Evolutionary conservation across 2,797 vertebrate species (phyloP).

Genomic region (Zonotrichia albicollis): DNA sequence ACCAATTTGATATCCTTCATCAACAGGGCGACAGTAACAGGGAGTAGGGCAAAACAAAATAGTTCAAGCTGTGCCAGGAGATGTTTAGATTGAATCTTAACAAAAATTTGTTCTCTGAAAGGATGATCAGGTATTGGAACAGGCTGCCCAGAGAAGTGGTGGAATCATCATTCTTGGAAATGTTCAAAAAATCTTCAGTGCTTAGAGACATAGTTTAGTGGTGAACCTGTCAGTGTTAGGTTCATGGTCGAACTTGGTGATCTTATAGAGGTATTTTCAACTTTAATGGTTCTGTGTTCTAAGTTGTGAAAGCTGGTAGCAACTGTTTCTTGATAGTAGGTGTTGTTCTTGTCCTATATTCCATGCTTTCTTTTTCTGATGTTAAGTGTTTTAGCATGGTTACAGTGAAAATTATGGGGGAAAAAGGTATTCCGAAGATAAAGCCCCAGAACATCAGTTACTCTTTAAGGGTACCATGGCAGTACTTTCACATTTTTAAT

Average conservation of each 20-base stretch:
- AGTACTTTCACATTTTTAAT: background rate
- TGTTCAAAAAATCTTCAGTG: background rate
- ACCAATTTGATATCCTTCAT: background rate
- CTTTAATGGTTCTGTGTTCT: background rate
- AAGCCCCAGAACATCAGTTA: background rate
- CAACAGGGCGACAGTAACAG: background rate
- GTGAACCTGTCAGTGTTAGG: too few species aligned
- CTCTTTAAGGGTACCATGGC: background rate
- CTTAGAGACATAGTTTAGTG: background rate
- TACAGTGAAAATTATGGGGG: background rate
- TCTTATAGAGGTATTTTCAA: background rate
- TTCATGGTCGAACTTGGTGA: background rate
- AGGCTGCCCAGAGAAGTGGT: background rate
- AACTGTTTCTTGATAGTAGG: background rate
- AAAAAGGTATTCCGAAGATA: background rate
- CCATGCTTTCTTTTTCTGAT: background rate
- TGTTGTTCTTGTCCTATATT: background rate
- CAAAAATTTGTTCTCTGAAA: background rate
- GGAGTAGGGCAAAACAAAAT: background rate
- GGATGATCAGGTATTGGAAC: background rate
- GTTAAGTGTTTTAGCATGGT: background rate
- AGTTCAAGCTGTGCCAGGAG: background rate
- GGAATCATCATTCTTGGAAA: background rate
- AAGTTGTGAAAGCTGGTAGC: background rate
- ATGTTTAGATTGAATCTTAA: background rate